phyloP scores from a whole-genome alignment of 1,140 invertebrate genomes.

The Rhyacophila brunnea region DNA sequence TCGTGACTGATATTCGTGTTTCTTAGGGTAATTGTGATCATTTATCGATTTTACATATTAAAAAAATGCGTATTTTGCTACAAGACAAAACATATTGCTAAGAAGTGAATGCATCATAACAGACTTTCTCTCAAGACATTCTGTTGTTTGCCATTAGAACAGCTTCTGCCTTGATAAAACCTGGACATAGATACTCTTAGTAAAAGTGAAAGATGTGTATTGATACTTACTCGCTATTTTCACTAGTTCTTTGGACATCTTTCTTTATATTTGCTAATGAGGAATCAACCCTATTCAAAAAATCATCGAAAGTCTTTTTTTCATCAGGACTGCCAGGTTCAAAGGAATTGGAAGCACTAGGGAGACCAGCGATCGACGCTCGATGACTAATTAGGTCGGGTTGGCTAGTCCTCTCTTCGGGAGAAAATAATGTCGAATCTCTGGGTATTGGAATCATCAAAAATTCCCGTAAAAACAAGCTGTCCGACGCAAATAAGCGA shows the following conservation, averaged over 20 bases:
- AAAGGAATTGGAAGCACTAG: conserved; percentile 50
- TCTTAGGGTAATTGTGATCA: no score
- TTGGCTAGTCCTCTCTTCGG: conserved; percentile 47
- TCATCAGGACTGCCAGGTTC: conserved; percentile 61
- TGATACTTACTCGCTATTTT: conserved; percentile 78
- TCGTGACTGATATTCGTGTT: no score
- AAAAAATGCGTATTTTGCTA: no score
- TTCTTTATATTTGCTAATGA: conserved; percentile 81
- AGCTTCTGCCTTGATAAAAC: no score
- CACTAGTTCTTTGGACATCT: conserved; percentile 78
- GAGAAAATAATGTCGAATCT: conserved; percentile 59
- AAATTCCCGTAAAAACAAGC: conserved; percentile 80
- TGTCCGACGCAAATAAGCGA: conserved; percentile 84
- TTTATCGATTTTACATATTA: no score
- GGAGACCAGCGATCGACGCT: conserved; percentile 54
- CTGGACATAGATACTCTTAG: no score
- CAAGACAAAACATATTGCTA: no score
- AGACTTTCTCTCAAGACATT: no score
- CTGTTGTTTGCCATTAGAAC: no score
- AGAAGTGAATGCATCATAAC: no score
- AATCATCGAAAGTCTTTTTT: conserved; percentile 74
- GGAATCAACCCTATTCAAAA: conserved; percentile 83
- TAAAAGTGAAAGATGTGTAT: no score
- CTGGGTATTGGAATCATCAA: conserved; percentile 75
- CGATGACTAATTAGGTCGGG: conserved; percentile 42